Evolutionary conservation across 1,140 invertebrate genomes (phyloP).

Genomic region (Zaprionus camerounensis): DNA sequence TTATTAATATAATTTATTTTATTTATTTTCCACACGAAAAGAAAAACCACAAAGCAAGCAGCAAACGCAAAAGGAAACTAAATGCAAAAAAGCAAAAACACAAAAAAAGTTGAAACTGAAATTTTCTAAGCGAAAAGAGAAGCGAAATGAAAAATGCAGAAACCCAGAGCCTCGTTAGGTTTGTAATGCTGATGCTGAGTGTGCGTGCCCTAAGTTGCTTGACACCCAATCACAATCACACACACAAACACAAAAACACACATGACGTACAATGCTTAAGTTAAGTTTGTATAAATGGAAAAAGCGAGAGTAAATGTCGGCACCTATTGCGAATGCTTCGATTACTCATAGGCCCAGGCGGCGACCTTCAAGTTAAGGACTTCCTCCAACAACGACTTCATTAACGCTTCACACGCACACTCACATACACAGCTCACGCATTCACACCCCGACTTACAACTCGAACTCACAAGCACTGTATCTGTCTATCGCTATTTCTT

Average conservation of each 20-base stretch:
- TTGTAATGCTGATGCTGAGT: slow-evolving; percentile 48
- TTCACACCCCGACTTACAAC: slow-evolving; percentile 15
- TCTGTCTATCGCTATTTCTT: slow-evolving; percentile 47
- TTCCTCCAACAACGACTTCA: neutral
- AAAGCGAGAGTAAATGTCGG: slow-evolving; percentile 74
- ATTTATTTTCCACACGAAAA: slow-evolving; percentile 74
- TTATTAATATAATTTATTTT: slow-evolving; percentile 84
- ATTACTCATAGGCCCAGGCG: slow-evolving; percentile 70
- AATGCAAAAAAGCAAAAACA: slow-evolving; percentile 42
- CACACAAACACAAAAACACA: slow-evolving; percentile 29
- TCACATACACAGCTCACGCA: slow-evolving; percentile 31
- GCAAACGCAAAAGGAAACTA: slow-evolving; percentile 37
- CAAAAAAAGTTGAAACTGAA: slow-evolving; percentile 45
- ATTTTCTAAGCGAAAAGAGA: slow-evolving; percentile 48
- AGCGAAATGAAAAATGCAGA: slow-evolving; percentile 28
- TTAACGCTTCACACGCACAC: slow-evolving; percentile 16
- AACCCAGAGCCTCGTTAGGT: slow-evolving; percentile 51
- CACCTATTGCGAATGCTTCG: slow-evolving; percentile 63
- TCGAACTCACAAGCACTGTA: slow-evolving; percentile 28
- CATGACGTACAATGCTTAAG: slow-evolving; percentile 58
- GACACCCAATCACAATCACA: slow-evolving; percentile 17
- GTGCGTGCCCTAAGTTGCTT: slow-evolving; percentile 61
- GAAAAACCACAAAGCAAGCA: slow-evolving; percentile 45
- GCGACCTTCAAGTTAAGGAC: slow-evolving; percentile 56
- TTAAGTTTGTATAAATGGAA: slow-evolving; percentile 70